Percentiles rank a stretch among this genome's conserved stretches.
Evolutionary conservation across 1,140 invertebrate genomes (phyloP).

Genomic region (Atta colombica): DNA sequence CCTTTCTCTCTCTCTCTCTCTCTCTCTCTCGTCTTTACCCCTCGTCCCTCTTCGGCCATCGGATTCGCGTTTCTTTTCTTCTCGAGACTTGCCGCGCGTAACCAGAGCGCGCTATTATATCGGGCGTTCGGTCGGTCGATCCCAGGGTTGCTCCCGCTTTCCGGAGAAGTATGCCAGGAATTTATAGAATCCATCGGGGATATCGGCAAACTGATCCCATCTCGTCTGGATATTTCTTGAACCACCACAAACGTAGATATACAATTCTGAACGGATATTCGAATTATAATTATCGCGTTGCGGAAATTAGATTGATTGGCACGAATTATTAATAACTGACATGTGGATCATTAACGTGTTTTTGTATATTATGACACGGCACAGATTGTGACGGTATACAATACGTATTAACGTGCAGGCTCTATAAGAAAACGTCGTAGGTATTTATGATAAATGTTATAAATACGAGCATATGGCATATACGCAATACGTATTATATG

Average conservation of each 20-base stretch:
- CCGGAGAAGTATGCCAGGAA: conserved; percentile 59
- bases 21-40: background rate
- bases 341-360: background rate
- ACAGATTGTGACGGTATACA: background rate
- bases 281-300: conserved; percentile 36
- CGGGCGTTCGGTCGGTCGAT: conserved; percentile 59
- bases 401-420: background rate
- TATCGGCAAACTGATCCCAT: conserved; percentile 59
- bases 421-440: background rate
- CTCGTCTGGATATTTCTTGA: conserved; percentile 46
- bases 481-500: no score
- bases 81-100: conserved; percentile 60
- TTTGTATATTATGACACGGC: background rate
- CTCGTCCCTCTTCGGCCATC: background rate
- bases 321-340: background rate
- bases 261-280: conserved; percentile 36
- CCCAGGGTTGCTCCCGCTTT: conserved; percentile 54
- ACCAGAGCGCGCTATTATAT: conserved; percentile 64
- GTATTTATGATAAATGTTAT: background rate
- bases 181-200: conserved; percentile 60
- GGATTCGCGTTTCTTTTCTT: conserved; percentile 62
- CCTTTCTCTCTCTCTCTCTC: background rate
- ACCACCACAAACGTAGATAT: conserved; percentile 18
- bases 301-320: background rate
- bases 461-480: no score